phyloP scores from a whole-genome alignment of 2,888 invertebrate species.

The Boloria selene region DNA sequence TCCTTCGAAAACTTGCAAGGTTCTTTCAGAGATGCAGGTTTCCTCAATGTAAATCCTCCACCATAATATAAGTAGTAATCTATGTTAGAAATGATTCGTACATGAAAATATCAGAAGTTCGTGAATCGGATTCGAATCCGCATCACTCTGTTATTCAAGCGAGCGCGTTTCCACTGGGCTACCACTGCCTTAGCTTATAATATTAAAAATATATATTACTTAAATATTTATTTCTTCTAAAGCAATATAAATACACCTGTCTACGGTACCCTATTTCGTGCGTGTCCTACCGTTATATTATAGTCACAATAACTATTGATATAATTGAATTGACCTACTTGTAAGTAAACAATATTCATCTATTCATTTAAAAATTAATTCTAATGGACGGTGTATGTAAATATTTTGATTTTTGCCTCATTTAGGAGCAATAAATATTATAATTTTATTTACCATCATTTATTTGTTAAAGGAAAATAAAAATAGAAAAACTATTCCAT shows the following conservation, averaged over 20 bases:
- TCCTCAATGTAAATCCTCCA: too few species aligned
- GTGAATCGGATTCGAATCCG: too few species aligned
- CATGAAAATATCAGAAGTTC: too few species aligned
- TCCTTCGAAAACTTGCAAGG: too few species aligned
- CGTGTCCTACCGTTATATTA: slow-evolving; percentile 4
- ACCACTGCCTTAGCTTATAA: too few species aligned
- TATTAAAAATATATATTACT: too few species aligned
- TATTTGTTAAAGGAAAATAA: background rate
- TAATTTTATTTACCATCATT: background rate
- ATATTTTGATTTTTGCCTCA: slow-evolving; percentile 1
- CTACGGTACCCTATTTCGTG: background rate
- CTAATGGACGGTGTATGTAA: background rate
- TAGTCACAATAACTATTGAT: background rate
- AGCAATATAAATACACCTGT: background rate
- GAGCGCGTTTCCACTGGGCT: too few species aligned
- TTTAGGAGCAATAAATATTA: background rate
- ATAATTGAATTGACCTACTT: slow-evolving; percentile 13
- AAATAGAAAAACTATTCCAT: background rate
- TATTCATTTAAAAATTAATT: slow-evolving; percentile 1
- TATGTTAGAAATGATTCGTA: too few species aligned
- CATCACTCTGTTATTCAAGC: too few species aligned
- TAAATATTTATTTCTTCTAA: too few species aligned
- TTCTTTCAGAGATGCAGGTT: too few species aligned
- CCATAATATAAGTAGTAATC: too few species aligned
- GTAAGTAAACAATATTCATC: slow-evolving; percentile 6